A percentile compares a stretch with the other conserved stretches of the same genome.
Evolutionary conservation across 2,797 vertebrate genomes (phyloP).

Genomic region (Xiphophorus birchmanni): DNA sequence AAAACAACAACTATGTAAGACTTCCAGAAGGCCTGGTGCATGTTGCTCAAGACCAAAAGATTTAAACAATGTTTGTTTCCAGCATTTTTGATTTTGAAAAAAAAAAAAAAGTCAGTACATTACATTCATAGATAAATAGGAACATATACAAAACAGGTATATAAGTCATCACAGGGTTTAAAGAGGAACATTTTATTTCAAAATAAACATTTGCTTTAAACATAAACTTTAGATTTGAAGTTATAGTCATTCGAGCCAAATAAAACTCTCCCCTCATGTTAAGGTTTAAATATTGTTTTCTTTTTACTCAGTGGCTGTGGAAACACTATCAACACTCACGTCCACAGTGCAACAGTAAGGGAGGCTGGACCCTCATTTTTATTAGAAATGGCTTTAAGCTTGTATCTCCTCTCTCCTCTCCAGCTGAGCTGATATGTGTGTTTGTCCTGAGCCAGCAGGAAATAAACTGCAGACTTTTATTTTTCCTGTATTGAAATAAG

Average conservation of each 20-base stretch:
- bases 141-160: not conserved
- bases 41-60: not conserved
- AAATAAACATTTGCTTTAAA: slow-evolving; percentile 22
- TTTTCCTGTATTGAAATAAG: slow-evolving; percentile 45
- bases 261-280: slow-evolving; percentile 53
- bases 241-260: slow-evolving; percentile 63
- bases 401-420: slow-evolving; percentile 37
- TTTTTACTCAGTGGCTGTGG: slow-evolving; percentile 48
- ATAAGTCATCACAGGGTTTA: not conserved
- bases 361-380: slow-evolving; percentile 44
- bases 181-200: not conserved
- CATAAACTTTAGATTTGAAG: slow-evolving; percentile 23
- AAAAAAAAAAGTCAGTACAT: not conserved
- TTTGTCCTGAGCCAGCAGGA: slow-evolving; percentile 57
- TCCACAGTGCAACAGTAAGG: slow-evolving; percentile 20
- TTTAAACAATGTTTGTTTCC: not conserved
- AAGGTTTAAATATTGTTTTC: slow-evolving; percentile 57
- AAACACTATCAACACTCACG: slow-evolving; percentile 54
- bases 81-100: not conserved
- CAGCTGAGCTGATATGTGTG: slow-evolving; percentile 30
- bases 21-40: not conserved
- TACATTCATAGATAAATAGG: not conserved
- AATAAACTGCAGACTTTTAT: slow-evolving; percentile 62
- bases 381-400: slow-evolving; percentile 64
- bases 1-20: not conserved